Percentiles rank a stretch among this genome's conserved stretches.
Evolutionary conservation across 2,113 vertebrate genomes (phyloP).

Genomic region (Gobiocypris rarus): DNA sequence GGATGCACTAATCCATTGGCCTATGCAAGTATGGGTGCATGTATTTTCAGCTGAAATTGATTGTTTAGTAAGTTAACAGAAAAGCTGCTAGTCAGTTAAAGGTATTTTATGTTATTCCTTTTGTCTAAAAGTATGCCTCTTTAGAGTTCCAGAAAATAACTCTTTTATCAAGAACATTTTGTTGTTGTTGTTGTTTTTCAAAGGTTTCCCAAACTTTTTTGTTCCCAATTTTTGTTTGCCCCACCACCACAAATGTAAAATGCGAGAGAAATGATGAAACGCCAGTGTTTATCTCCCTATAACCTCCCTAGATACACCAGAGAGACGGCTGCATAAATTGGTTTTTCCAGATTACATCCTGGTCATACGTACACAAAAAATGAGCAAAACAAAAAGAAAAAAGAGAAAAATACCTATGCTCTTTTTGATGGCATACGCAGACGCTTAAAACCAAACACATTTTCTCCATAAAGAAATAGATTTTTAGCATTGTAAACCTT

Average conservation of each 20-base stretch:
- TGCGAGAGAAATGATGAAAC: slow-evolving; percentile 2
- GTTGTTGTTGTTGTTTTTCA: not conserved
- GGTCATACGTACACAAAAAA: slow-evolving; percentile 1
- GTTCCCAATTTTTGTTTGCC: no score
- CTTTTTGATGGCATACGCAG: not conserved
- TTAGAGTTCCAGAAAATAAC: not conserved
- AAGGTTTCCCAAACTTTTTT: not conserved
- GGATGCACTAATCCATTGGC: not conserved
- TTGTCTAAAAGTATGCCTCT: not conserved
- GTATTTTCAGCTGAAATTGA: not conserved
- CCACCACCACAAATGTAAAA: not conserved
- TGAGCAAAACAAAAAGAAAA: slow-evolving; percentile 7
- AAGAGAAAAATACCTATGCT: not conserved
- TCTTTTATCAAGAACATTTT: not conserved
- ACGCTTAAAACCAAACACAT: not conserved
- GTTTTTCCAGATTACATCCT: slow-evolving; percentile 3
- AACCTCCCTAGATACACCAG: not conserved
- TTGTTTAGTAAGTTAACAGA: not conserved
- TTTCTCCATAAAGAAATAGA: not conserved
- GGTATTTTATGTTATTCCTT: not conserved
- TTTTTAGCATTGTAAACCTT: slow-evolving; percentile 10
- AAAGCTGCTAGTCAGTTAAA: not conserved
- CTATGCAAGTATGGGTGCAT: not conserved
- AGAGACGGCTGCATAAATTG: not conserved
- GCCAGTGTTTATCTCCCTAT: not conserved